Conservation (phyloP, 2,888 invertebrate genomes). For the Cryptops parisi region DNA sequence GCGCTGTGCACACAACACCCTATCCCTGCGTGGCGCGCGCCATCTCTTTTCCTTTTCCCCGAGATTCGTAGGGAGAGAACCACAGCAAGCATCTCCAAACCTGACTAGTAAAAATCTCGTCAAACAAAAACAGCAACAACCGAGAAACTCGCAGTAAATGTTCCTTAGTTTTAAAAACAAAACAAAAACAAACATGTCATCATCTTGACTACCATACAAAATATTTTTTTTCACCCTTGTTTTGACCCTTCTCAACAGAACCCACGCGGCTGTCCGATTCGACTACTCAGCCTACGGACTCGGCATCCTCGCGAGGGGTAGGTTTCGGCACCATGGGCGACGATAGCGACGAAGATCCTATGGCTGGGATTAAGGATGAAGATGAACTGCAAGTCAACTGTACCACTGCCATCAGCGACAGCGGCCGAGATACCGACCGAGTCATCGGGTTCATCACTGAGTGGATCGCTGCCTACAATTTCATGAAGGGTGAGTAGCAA, state of each 20-base stretch:
- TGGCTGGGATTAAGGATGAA: conserved; percentile 15
- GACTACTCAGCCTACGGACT: neutral
- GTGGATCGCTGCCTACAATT: conserved; percentile 53
- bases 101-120: too few relatives aligned
- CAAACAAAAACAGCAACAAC: neutral
- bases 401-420: conserved; percentile 37
- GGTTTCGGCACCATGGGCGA: conserved; percentile 23
- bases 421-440: conserved; percentile 13
- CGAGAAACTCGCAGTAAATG: neutral
- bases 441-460: conserved; percentile 50
- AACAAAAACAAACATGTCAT: conserved; percentile 1
- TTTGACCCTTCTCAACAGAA: neutral
- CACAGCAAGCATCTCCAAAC: too few relatives aligned
- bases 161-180: neutral
- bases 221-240: too few relatives aligned
- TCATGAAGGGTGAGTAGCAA: conserved; percentile 56
- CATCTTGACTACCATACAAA: neutral
- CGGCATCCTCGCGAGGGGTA: neutral
- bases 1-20: too few relatives aligned
- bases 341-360: conserved; percentile 25
- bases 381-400: conserved; percentile 31
- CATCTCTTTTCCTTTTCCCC: too few relatives aligned
- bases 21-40: too few relatives aligned
- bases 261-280: neutral
- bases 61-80: too few relatives aligned